Percentiles rank a stretch among this genome's conserved stretches.
Evolutionary conservation across 2,888 invertebrate genomes (phyloP).

Genomic region (Tinea pellionella): DNA sequence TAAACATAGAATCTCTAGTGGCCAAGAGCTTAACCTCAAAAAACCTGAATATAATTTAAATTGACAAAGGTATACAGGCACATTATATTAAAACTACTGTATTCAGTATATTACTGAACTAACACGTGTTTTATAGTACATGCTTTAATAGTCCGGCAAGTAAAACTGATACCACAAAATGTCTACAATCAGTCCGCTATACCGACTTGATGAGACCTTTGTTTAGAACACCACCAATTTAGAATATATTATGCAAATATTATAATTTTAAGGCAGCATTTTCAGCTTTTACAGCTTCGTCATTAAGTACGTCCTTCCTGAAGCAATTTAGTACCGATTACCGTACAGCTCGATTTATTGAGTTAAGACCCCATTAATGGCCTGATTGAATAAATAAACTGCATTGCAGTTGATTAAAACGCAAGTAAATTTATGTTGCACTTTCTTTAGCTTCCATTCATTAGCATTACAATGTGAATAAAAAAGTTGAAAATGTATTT

Average conservation of each 20-base stretch:
- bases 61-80: neutral
- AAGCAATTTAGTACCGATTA: neutral
- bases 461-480: neutral
- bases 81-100: too few relatives aligned
- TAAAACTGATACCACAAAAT: too few relatives aligned
- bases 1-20: neutral
- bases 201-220: too few relatives aligned
- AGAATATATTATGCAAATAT: too few relatives aligned
- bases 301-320: neutral
- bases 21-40: neutral
- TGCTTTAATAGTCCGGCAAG: too few relatives aligned
- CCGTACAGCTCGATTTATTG: neutral
- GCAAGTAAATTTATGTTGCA: neutral
- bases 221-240: too few relatives aligned
- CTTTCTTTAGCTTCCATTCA: neutral
- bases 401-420: neutral
- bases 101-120: too few relatives aligned
- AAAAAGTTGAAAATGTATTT: neutral
- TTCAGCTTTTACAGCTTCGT: too few relatives aligned
- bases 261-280: too few relatives aligned
- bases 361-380: constrained; percentile 1
- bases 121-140: too few relatives aligned
- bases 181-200: too few relatives aligned
- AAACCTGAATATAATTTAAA: neutral
- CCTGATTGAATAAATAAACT: neutral